phyloP scores from a whole-genome alignment of 2,888 invertebrate species.

The Diadromus collaris region DNA sequence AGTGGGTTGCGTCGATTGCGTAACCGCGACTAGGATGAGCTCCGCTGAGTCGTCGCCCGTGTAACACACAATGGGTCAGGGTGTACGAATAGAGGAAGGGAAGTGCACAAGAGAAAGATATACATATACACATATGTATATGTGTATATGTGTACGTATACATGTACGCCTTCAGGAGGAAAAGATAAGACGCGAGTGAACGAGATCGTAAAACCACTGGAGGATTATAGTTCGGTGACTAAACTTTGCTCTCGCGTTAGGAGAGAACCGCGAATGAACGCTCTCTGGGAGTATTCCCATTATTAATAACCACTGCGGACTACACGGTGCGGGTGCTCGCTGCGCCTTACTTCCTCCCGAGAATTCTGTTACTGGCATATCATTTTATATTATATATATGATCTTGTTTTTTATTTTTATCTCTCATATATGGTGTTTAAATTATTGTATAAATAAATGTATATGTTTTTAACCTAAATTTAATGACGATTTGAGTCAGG shows the following conservation, averaged over 20 bases:
- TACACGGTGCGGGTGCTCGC: background rate
- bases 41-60: background rate
- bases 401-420: background rate
- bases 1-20: slow-evolving; percentile 12
- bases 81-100: slow-evolving; percentile 14
- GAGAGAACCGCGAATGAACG: slow-evolving; percentile 24
- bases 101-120: slow-evolving; percentile 25
- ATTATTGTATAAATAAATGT: too few species aligned
- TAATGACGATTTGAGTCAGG: too few species aligned
- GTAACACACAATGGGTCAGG: slow-evolving; percentile 36
- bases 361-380: slow-evolving; percentile 11
- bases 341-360: slow-evolving; percentile 1
- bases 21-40: slow-evolving; percentile 1
- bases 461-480: too few species aligned
- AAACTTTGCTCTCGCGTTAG: slow-evolving; percentile 26
- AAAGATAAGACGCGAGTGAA: background rate
- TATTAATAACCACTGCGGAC: slow-evolving; percentile 36
- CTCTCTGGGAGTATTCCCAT: slow-evolving; percentile 49
- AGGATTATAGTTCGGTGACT: slow-evolving; percentile 12
- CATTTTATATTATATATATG: background rate
- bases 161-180: background rate
- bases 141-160: background rate
- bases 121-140: background rate
- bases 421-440: too few species aligned
- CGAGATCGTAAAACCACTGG: slow-evolving; percentile 16